Evolutionary conservation across 2,888 invertebrate species (phyloP), one percentile per base, ranked within the genome.

Genomic region (Junonia oenone): DNA sequence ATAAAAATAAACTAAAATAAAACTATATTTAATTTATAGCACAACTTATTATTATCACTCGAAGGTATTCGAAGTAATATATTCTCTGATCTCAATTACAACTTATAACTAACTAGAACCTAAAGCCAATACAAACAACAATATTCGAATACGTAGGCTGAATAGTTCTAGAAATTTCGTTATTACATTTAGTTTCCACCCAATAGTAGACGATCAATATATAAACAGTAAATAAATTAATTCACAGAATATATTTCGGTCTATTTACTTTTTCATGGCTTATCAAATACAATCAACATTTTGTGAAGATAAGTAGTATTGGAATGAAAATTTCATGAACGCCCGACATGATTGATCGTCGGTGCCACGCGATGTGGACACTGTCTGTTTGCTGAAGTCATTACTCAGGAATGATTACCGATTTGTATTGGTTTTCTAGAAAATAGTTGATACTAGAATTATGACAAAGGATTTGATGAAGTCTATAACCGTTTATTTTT

Each of bases 321-420:
- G 11, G 40, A 53, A 55, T 46, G 19, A 46, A 38, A 56, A 56
- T 55, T 55, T 55, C 46, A 58, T 53, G 9, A 6, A 8, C 8
- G 51, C 19, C 8, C n/a, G 33, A 51, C 61, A 61, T 68, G 66
- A 71, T 68, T 68, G 65, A 71, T 66, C 58, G 29, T 45, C 51
- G 54, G 56, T 45, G 56, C 61, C 58, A 59, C 56, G 59, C 53
- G 52, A 51, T 65, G 66, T 63, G 62, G 62, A 67, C 65, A 56
- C 53, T 64, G 63, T 61, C 53, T 61, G 52, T 59, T 49, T 17
- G 56, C 40, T 57, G 47, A 22, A 58, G 55, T 58, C 56, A 54
- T 54, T 55, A 53, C 37, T 46, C 19, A n/a, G 29, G 17, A 31
- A 22, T 55, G 46, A 53, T 52, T 46, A 52, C 29, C 17, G 29